phyloP scores from a whole-genome alignment of 2,113 vertebrate species.

The Thunnus maccoyii region DNA sequence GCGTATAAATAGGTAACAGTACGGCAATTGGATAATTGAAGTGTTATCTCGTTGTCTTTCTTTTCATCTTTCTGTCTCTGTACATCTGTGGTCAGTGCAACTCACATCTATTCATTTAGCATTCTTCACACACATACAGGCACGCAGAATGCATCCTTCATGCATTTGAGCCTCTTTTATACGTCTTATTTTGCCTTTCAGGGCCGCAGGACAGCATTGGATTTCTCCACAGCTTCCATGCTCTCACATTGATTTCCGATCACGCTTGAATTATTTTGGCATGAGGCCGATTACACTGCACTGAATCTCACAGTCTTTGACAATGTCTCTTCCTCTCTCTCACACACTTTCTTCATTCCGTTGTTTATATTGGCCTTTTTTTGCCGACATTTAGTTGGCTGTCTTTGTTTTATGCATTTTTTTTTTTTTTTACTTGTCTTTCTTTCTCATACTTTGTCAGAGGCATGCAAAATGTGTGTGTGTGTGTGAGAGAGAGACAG shows the following conservation, averaged over 20 bases:
- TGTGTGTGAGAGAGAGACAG: neutral
- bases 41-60: slow-evolving; percentile 23
- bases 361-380: slow-evolving; percentile 2
- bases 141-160: slow-evolving; percentile 41
- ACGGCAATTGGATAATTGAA: slow-evolving; percentile 41
- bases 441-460: neutral
- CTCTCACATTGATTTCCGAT: slow-evolving; percentile 74
- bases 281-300: slow-evolving; percentile 61
- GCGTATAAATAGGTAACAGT: neutral
- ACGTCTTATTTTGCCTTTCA: slow-evolving; percentile 58
- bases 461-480: slow-evolving; percentile 7
- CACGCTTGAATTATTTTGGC: slow-evolving; percentile 73
- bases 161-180: slow-evolving; percentile 46
- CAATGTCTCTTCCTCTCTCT: slow-evolving; percentile 26
- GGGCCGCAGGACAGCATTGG: slow-evolving; percentile 50
- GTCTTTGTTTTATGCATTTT: slow-evolving; percentile 1
- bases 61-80: slow-evolving; percentile 2
- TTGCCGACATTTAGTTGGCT: slow-evolving; percentile 10
- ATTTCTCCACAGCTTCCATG: slow-evolving; percentile 59
- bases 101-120: slow-evolving; percentile 48
- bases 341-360: neutral
- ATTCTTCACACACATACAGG: slow-evolving; percentile 25
- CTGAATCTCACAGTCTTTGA: slow-evolving; percentile 53
- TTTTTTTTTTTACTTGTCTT: slow-evolving; percentile 26
- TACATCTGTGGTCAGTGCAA: slow-evolving; percentile 28